phyloP scores from a whole-genome alignment of 2,797 vertebrate species.

The Oreochromis mossambicus region DNA sequence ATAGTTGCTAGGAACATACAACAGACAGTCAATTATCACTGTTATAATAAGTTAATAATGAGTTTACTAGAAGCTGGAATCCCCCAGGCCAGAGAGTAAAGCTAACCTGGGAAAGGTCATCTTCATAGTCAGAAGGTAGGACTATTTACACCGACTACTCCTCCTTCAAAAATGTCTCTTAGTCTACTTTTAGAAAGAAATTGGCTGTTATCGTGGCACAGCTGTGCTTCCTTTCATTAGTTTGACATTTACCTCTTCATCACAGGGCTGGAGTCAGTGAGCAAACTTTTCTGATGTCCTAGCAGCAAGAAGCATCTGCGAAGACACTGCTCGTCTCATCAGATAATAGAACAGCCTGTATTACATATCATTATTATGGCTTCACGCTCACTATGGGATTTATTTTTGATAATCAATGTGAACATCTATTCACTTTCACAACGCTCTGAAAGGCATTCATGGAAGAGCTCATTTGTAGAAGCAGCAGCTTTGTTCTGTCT shows the following conservation, averaged over 20 bases:
- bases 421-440: background rate
- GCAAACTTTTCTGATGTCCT: background rate
- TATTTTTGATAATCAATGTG: background rate
- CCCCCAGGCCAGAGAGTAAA: background rate
- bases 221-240: background rate
- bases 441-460: background rate
- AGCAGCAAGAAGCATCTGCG: background rate
- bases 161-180: background rate
- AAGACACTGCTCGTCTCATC: background rate
- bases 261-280: background rate
- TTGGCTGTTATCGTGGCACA: background rate
- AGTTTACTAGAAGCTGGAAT: background rate
- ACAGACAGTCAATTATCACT: background rate
- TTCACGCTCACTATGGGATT: background rate
- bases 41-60: background rate
- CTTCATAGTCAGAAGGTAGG: background rate
- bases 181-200: background rate
- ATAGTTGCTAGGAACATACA: background rate
- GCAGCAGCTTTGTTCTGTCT: background rate
- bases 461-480: background rate
- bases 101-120: background rate
- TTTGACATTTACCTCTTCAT: conserved; percentile 5
- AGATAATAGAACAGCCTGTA: background rate
- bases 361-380: background rate
- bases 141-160: background rate